Percentiles rank a stretch among this genome's conserved stretches.
phyloP scores from a whole-genome alignment of 2,113 vertebrate species.

The Anarrhichthys ocellatus region DNA sequence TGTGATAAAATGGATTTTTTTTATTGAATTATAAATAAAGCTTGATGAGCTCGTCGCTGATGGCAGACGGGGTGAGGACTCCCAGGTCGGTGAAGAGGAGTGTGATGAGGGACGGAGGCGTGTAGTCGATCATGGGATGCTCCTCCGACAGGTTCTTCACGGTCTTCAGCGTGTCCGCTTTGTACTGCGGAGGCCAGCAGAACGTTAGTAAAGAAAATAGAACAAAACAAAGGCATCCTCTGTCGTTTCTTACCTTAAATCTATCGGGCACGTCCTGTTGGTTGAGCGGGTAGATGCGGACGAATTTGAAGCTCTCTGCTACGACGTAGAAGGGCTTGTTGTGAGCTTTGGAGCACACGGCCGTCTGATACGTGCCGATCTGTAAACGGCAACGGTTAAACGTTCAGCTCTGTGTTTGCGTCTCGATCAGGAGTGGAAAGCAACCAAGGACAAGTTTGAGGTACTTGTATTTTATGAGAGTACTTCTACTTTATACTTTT shows the following conservation, averaged over 20 bases:
- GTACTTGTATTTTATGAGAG: neutral
- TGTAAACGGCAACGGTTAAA: conserved; percentile 55
- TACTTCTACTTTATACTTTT: neutral
- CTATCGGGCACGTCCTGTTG: conserved; percentile 95
- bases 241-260: conserved; percentile 87
- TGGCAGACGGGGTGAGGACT: conserved; percentile 94
- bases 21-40: conserved; percentile 89
- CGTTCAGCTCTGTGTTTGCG: neutral
- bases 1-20: neutral
- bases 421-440: neutral
- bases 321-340: conserved; percentile 99
- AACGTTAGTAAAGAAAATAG: neutral
- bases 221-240: neutral
- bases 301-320: conserved; percentile 98
- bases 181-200: conserved; percentile 86
- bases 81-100: conserved; percentile 97
- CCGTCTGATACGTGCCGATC: conserved; percentile 98
- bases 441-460: neutral
- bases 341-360: conserved; percentile 95
- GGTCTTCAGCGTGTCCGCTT: conserved; percentile 90
- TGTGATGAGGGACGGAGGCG: conserved; percentile 93
- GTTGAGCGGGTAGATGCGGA: conserved; percentile 96
- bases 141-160: conserved; percentile 87
- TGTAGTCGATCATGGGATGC: conserved; percentile 96
- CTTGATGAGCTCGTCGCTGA: conserved; percentile 98